Conservation (phyloP, 1,140 invertebrate species). For the Drosophila punjabiensis region DNA sequence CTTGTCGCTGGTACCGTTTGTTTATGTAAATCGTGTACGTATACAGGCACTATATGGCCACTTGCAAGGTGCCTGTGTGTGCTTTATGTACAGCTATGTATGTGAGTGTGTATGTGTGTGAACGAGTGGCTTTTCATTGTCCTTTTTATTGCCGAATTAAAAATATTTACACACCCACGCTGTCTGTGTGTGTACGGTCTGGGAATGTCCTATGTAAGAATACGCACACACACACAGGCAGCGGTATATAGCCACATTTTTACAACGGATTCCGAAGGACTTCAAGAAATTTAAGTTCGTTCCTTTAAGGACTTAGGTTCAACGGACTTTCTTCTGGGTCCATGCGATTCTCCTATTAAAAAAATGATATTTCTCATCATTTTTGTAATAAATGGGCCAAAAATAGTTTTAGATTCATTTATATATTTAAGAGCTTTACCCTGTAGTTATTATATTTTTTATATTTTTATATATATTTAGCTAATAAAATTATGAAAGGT, state of each 20-base stretch:
- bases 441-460: too few species aligned
- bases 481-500: neutral
- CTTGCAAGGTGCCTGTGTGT: constrained; percentile 1
- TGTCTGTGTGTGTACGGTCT: neutral
- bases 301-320: constrained; percentile 2
- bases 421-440: neutral
- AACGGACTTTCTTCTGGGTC: neutral
- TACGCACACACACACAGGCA: neutral
- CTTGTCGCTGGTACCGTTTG: constrained; percentile 3
- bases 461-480: neutral
- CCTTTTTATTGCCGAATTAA: constrained; percentile 41
- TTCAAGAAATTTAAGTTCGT: constrained; percentile 5
- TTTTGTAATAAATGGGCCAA: too few species aligned
- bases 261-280: constrained; percentile 4
- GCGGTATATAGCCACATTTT: constrained; percentile 6
- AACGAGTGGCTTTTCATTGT: constrained; percentile 33
- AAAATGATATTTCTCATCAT: neutral
- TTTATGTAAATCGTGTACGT: constrained; percentile 36
- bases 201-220: constrained; percentile 32
- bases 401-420: neutral
- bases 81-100: constrained; percentile 3
- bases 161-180: constrained; percentile 15
- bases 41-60: constrained; percentile 7
- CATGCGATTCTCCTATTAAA: neutral
- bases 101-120: neutral